Percentiles rank a stretch among this genome's conserved stretches.
Conservation (phyloP, 2,113 vertebrate genomes). For the Lagopus leucura region DNA sequence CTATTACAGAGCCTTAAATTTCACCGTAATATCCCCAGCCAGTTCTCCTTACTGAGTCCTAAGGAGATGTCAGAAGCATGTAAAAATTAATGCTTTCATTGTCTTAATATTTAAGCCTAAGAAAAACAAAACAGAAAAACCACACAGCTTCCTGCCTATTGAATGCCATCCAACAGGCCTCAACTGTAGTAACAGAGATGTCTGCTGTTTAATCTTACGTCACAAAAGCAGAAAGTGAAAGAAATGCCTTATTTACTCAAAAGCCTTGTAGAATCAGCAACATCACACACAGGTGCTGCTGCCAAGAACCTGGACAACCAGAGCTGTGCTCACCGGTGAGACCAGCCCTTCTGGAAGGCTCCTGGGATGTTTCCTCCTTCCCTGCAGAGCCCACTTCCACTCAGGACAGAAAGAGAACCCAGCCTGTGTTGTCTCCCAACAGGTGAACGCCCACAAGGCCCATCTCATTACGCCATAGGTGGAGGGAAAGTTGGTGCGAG, state of each 20-base stretch:
- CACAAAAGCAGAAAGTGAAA: not conserved
- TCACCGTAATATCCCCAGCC: not conserved
- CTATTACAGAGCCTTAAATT: not conserved
- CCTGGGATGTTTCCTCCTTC: not conserved
- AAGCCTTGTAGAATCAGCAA: not conserved
- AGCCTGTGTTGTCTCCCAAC: not conserved
- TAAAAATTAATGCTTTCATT: not conserved
- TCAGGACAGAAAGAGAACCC: not conserved
- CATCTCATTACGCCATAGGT: not conserved
- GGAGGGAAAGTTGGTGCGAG: not conserved
- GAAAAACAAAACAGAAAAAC: not conserved
- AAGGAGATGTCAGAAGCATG: not conserved
- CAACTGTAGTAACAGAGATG: not conserved
- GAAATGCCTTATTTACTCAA: not conserved
- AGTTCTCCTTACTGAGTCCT: not conserved
- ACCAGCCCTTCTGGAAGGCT: not conserved
- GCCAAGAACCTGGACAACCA: not conserved
- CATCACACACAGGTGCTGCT: not conserved
- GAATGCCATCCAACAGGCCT: not conserved
- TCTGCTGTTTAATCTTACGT: not conserved
- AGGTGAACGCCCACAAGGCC: conserved; percentile 34
- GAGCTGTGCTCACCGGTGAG: not conserved
- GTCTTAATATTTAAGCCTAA: not conserved
- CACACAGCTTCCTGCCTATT: not conserved
- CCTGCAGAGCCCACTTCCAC: not conserved